Evolutionary conservation across 2,888 invertebrate genomes (phyloP), one percentile per base, ranked within the genome.

Genomic region (Ennomos fuscantarius): DNA sequence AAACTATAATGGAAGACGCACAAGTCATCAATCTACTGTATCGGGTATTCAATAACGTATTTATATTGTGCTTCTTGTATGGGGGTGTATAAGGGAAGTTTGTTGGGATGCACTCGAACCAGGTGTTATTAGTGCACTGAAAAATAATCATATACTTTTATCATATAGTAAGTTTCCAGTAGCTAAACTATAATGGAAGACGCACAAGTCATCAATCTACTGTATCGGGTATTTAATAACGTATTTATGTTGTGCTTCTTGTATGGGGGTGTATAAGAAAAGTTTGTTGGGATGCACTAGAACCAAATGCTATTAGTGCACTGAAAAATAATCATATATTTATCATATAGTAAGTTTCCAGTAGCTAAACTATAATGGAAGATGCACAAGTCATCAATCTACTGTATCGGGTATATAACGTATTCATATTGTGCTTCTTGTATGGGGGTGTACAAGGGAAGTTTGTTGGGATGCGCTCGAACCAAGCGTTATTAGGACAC

Each of bases 151-250:
- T n/a, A n/a, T n/a, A n/a, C n/a, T n/a, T n/a, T n/a, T n/a, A n/a
- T n/a, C n/a, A n/a, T n/a, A n/a, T n/a, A n/a, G 32, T 11, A 48
- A 59, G 52, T 57, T 57, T 39, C 53, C 42, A 33, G 32, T 37
- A 41, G 53, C 57, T 53, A 53, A 58, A 53, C 58, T 59, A 54
- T 53, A 53, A 59, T 49, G 45, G 53, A 59, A 54, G 58, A 54
- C 45, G 49, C 42, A 58, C 41, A 45, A 54, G 49, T 50, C 58
- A 59, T 59, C 53, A 59, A 59, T 59, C 49, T 59, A 47, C 39
- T n/a, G 39, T 45, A 53, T 40, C 53, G 45, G 13, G 53, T 49
- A 45, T 59, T 54, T 53, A 59, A 59, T 54, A 59, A 45, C 53
- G 45, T 54, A 41, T 32, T 50, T 51, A 50, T 12, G 35, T 40